Evolutionary conservation across 2,113 vertebrate species (phyloP), one percentile per base, ranked within the genome.

Genomic region (Laticauda colubrina): DNA sequence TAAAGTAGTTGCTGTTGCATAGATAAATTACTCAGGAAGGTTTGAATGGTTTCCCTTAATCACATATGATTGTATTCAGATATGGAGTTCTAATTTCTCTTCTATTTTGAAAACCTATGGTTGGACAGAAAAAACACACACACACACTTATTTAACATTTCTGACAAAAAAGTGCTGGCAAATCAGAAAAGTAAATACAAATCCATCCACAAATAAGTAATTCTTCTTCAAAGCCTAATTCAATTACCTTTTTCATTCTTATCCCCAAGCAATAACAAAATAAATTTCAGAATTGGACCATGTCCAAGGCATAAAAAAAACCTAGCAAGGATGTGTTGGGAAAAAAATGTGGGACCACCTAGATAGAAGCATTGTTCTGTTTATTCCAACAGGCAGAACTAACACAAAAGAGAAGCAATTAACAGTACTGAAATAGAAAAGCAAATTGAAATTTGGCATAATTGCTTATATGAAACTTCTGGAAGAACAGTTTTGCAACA

Each of bases 391-490:
- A 87, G 48, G 29, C 12, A 43, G 85, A 92, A 92, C 87, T 89
- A 61, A 90, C 81, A 75, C 14, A 43, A 75, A 55, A 12, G 81
- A 26, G 53, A 29, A 69, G 6, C 45, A 55, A 81, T 14, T 81
- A 64, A 43, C 53, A 54, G 45, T 48, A 93, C 90, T 91, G 64
- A 89, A 54, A 69, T 14, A 94, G 92, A 94, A 94, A 89, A 89
- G 81, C 75, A 89, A 94, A 88, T 34, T 95, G 85, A 93, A 59
- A 95, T 85, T 90, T 55, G 15, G n/a, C 8, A 94, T 90, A 91
- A 90, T 90, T 95, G 93, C 93, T 39, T 89, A 93, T 43, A 4
- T 92, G 87, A 45, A 91, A 57, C 90, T 81, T 91, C 55, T 81
- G 29, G 61, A 89, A 48, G 94, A 85, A 61, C 88, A 93, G 39